Conservation (phyloP, 2,797 vertebrate genomes). For the Myotis myotis region DNA sequence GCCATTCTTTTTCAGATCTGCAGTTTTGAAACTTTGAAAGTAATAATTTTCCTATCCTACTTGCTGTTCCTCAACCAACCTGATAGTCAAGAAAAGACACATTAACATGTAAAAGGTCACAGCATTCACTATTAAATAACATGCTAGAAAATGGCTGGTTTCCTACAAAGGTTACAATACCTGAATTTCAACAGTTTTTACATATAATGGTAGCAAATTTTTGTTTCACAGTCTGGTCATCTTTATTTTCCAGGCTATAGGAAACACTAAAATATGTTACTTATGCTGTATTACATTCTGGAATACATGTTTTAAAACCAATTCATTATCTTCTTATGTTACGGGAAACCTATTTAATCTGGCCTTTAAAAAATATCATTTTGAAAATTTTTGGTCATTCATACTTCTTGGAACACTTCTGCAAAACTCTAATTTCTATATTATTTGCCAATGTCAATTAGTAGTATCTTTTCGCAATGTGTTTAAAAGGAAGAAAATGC, state of each 20-base stretch:
- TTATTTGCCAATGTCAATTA: conserved; percentile 6
- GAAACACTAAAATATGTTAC: not conserved
- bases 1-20: not conserved
- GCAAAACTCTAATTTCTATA: not conserved
- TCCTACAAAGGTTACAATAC: not conserved
- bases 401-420: not conserved
- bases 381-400: not conserved
- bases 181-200: not conserved
- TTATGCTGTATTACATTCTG: not conserved
- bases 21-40: not conserved
- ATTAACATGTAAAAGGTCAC: not conserved
- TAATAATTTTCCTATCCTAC: not conserved
- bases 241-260: not conserved
- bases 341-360: not conserved
- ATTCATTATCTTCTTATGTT: not conserved
- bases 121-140: not conserved
- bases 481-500: not conserved
- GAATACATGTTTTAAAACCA: not conserved
- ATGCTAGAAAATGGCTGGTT: not conserved
- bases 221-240: not conserved
- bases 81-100: not conserved
- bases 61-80: not conserved
- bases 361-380: not conserved
- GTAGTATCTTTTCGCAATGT: not conserved
- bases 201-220: not conserved